A percentile compares a stretch with the other conserved stretches of the same genome.
Evolutionary conservation across 1,140 invertebrate genomes (phyloP).

Genomic region (Atopsyche davidsoni): DNA sequence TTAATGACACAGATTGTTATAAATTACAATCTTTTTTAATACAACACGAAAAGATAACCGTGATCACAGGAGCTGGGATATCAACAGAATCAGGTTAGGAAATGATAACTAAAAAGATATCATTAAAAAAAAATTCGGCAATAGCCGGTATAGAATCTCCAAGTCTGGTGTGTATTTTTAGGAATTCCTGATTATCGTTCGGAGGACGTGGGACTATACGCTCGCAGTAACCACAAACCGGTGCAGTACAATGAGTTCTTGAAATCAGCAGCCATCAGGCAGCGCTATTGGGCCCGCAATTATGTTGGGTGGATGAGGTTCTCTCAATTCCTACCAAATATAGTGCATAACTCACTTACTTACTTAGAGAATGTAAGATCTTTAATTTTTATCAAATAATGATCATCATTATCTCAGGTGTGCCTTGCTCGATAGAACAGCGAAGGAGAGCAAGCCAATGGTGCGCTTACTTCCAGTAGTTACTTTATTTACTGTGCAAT

Average conservation of each 20-base stretch:
- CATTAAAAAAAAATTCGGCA: background rate
- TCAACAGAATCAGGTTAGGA: conserved; percentile 82
- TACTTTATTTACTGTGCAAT: no score
- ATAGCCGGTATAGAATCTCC: conserved; percentile 18
- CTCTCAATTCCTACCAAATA: conserved; percentile 62
- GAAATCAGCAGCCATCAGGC: conserved; percentile 58
- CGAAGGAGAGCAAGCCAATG: no score
- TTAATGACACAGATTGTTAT: conserved; percentile 53
- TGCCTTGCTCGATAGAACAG: no score
- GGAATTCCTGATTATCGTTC: conserved; percentile 95
- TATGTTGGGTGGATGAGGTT: conserved; percentile 86
- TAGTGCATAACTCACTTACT: conserved; percentile 55
- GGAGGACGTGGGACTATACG: conserved; percentile 86
- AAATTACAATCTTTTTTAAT: conserved; percentile 60
- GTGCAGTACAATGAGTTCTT: conserved; percentile 84
- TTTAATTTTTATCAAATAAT: no score
- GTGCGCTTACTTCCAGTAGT: no score
- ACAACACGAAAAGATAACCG: conserved; percentile 55
- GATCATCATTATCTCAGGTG: no score
- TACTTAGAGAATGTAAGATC: conserved; percentile 54
- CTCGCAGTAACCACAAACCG: conserved; percentile 73
- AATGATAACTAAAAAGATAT: background rate
- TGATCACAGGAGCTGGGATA: conserved; percentile 89
- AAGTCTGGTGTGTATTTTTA: conserved; percentile 30
- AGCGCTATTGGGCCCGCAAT: conserved; percentile 94